Percentiles rank a stretch among this genome's conserved stretches.
These are phyloP conservation scores for Andrena cerasifolii DNA, from an alignment of 1,140 invertebrate species.

Conservation along the genomic window DNA sequence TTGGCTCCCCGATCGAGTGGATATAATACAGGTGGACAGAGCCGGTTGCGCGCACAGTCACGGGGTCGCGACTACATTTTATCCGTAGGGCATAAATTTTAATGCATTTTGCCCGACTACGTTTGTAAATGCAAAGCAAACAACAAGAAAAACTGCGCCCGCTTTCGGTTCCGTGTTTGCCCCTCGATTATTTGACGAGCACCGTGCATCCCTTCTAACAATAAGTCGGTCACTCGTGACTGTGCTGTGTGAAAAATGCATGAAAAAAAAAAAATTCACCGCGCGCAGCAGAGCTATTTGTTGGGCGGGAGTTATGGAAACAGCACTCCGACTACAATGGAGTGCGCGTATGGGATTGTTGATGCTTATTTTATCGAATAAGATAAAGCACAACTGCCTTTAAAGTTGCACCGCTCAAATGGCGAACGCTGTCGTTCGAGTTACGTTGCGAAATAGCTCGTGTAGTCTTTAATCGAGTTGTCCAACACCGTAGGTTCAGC, in stretches of 20 bases:
- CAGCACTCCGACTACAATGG: neutral
- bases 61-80: constrained; percentile 19
- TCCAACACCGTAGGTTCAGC: no score
- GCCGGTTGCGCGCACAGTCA: neutral
- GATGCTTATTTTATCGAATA: neutral
- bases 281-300: neutral
- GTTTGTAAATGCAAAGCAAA: constrained; percentile 31
- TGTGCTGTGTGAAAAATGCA: neutral
- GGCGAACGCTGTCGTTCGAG: no score
- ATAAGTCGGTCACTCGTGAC: constrained; percentile 27
- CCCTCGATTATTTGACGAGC: constrained; percentile 12
- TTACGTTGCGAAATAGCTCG: no score
- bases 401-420: no score
- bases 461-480: no score
- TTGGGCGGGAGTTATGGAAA: neutral
- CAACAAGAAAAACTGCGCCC: constrained; percentile 14
- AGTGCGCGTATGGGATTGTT: neutral
- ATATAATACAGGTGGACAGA: constrained; percentile 40
- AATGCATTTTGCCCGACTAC: constrained; percentile 19
- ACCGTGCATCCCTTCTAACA: neutral
- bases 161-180: no score
- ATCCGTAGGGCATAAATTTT: constrained; percentile 41
- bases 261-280: neutral
- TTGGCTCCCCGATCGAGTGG: constrained; percentile 42
- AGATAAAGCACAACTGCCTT: no score